These are phyloP conservation scores for Diachasma alloeum DNA, from an alignment of 1,140 invertebrate genomes.

Conservation along the genomic window DNA sequence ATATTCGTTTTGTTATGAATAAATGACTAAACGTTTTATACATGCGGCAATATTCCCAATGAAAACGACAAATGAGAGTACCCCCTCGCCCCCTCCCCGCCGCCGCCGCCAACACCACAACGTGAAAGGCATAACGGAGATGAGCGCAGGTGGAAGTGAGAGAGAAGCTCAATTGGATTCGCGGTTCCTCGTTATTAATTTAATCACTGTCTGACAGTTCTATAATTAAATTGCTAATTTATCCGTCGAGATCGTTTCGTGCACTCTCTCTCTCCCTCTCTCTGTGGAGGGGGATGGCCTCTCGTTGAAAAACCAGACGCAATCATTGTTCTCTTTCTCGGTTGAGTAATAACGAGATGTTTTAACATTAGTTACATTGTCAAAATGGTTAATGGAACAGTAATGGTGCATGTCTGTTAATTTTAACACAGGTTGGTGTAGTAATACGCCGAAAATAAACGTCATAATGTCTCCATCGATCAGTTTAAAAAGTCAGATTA, in stretches of 20 bases:
- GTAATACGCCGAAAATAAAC: background rate
- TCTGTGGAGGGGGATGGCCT: background rate
- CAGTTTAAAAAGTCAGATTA: background rate
- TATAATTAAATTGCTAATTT: constrained; percentile 67
- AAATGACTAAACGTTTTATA: constrained; percentile 24
- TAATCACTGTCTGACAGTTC: constrained; percentile 64
- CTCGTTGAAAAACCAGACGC: constrained; percentile 1
- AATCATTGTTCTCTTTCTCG: constrained; percentile 15
- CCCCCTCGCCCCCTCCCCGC: background rate
- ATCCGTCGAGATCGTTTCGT: constrained; percentile 56
- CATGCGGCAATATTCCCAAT: constrained; percentile 18
- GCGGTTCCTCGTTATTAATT: constrained; percentile 65
- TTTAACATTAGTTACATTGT: constrained; percentile 6
- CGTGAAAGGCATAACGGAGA: constrained; percentile 34
- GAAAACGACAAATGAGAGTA: constrained; percentile 22
- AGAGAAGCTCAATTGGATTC: constrained; percentile 47
- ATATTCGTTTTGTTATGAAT: constrained; percentile 14
- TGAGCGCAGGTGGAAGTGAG: constrained; percentile 40
- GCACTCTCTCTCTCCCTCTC: constrained; percentile 14
- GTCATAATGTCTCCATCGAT: background rate
- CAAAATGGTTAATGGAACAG: background rate
- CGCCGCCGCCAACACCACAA: background rate
- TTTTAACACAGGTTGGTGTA: background rate
- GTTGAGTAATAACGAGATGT: constrained; percentile 1
- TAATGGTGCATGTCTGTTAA: constrained; percentile 2